Conservation (phyloP, 2,797 vertebrate species). For the Iguana delicatissima region DNA sequence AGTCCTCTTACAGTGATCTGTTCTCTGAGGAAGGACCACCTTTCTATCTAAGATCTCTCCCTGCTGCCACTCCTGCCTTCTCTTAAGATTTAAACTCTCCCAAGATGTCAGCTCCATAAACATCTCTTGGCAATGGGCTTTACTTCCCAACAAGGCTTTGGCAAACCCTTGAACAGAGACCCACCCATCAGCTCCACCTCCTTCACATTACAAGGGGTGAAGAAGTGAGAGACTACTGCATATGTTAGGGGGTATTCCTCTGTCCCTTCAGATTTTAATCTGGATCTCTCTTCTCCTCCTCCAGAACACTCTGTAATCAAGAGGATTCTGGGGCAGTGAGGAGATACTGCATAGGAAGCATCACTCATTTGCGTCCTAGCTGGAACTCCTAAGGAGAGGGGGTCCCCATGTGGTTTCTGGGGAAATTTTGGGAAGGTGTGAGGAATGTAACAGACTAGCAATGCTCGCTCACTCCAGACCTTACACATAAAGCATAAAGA, state of each 20-base stretch:
- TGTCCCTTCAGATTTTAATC: not conserved
- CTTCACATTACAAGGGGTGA: not conserved
- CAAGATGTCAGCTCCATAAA: not conserved
- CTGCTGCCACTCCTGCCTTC: not conserved
- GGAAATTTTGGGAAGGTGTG: not conserved
- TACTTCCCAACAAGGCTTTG: not conserved
- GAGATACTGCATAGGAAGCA: not conserved
- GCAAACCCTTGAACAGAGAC: not conserved
- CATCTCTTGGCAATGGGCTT: not conserved
- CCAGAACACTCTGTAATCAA: not conserved
- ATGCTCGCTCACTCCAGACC: not conserved
- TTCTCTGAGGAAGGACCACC: not conserved
- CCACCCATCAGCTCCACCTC: not conserved
- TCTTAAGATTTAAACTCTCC: not conserved
- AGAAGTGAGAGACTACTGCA: not conserved
- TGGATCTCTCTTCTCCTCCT: not conserved
- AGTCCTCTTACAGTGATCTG: not conserved
- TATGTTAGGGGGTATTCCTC: not conserved
- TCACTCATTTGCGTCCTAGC: not conserved
- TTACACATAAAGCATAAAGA: not conserved
- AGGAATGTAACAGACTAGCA: not conserved
- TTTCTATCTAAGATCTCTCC: not conserved
- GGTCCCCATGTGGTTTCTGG: too few species aligned
- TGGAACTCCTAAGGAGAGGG: too few species aligned
- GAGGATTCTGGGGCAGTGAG: not conserved